Conservation (phyloP, 1,140 invertebrate genomes). For the Ephestia elutella region DNA sequence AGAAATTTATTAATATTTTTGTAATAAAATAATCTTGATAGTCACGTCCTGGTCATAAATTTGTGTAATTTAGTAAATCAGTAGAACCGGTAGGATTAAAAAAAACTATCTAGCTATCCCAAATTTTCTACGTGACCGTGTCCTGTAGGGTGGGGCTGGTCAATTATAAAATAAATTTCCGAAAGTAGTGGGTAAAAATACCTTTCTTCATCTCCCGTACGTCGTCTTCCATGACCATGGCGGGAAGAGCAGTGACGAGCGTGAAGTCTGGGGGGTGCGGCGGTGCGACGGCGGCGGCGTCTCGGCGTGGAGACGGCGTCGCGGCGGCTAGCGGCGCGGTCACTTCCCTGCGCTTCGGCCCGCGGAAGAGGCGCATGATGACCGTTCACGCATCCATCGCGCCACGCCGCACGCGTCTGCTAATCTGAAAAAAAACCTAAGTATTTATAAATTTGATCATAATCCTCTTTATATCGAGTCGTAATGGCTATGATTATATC, state of each 20-base stretch:
- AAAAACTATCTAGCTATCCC: too few species aligned
- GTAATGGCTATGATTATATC: too few species aligned
- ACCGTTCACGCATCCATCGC: constrained; percentile 65
- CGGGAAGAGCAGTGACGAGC: constrained; percentile 76
- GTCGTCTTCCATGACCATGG: constrained; percentile 76
- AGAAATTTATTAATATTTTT: constrained; percentile 9
- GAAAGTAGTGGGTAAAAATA: constrained; percentile 16
- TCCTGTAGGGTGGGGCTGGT: too few species aligned
- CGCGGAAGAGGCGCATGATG: constrained; percentile 71
- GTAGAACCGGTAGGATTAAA: too few species aligned
- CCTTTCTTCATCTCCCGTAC: constrained; percentile 73
- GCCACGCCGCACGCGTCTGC: constrained; percentile 46
- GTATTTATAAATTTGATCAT: too few species aligned
- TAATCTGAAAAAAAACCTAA: constrained; percentile 28
- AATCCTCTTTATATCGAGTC: too few species aligned
- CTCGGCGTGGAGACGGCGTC: constrained; percentile 59
- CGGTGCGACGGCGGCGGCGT: constrained; percentile 32
- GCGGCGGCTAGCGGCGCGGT: constrained; percentile 58
- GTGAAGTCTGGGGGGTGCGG: constrained; percentile 63
- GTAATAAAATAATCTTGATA: too few species aligned
- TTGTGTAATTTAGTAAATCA: too few species aligned
- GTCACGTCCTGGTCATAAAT: not conserved
- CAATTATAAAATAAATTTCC: too few species aligned
- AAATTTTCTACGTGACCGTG: too few species aligned
- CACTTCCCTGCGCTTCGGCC: constrained; percentile 70